phyloP scores from a whole-genome alignment of 2,888 invertebrate genomes.

The Drosophila dives region DNA sequence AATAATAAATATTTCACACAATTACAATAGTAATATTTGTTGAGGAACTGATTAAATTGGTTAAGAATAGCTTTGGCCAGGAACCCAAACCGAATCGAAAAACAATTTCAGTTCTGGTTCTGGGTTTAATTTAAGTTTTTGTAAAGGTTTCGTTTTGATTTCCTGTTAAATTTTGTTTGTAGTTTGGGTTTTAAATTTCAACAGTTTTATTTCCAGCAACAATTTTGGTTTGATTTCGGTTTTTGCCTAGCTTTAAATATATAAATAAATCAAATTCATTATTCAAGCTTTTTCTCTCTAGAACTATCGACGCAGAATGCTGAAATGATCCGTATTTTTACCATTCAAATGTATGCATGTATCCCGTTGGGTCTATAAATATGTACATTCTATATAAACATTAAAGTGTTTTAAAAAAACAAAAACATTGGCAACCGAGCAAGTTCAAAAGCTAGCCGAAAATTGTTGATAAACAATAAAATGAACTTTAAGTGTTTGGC shows the following conservation, averaged over 20 bases:
- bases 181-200: background rate
- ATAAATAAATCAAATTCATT: background rate
- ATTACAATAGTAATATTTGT: background rate
- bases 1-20: background rate
- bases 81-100: background rate
- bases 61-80: background rate
- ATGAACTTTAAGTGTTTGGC: slow-evolving; percentile 38
- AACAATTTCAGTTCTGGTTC: background rate
- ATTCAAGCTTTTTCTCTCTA: background rate
- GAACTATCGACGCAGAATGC: background rate
- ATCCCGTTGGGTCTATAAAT: background rate
- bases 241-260: background rate
- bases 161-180: background rate
- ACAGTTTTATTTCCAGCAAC: background rate
- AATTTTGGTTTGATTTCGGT: background rate
- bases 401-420: slow-evolving; percentile 12
- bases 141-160: background rate
- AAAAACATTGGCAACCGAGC: slow-evolving; percentile 6
- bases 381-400: background rate
- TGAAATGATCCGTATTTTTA: slow-evolving; percentile 19
- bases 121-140: background rate
- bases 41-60: background rate
- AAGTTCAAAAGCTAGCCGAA: slow-evolving; percentile 27
- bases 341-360: background rate
- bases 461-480: slow-evolving; percentile 60